Conservation (phyloP, 30 jellyfish, hydroid and myxozoan genomes). For the Pseudorhiza aurosa region DNA sequence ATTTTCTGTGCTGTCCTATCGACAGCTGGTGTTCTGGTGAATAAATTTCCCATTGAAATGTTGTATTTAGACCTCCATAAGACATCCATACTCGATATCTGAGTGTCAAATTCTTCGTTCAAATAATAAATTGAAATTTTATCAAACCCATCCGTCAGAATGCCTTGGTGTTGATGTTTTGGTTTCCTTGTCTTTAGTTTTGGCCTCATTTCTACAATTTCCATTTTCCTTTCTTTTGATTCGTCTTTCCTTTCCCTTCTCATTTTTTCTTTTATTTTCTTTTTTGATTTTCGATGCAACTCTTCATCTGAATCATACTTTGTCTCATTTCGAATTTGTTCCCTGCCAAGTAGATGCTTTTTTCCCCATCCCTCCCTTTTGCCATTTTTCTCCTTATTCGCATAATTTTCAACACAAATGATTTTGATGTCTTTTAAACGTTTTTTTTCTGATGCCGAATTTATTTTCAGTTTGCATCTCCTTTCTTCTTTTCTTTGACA, state of each 20-base stretch:
- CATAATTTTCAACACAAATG: neutral
- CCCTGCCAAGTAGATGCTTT: neutral
- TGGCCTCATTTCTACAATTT: neutral
- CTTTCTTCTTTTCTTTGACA: neutral
- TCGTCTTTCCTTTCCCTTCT: conserved; percentile 15
- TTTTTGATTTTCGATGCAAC: conserved; percentile 7
- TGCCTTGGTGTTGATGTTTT: neutral
- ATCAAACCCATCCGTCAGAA: neutral
- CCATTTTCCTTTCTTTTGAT: neutral
- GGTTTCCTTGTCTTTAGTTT: neutral
- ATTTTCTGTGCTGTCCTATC: neutral
- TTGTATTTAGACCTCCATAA: neutral
- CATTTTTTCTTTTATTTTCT: conserved; percentile 5
- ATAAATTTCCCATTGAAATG: neutral
- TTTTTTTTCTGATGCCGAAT: neutral
- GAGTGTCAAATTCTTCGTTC: conserved; percentile 1
- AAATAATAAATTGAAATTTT: conserved; percentile 45
- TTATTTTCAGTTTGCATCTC: neutral
- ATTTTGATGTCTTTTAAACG: neutral
- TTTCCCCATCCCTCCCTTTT: conserved; percentile 1
- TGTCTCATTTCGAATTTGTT: neutral
- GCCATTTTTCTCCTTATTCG: neutral
- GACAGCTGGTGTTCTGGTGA: neutral
- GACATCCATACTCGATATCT: neutral
- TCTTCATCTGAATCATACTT: conserved; percentile 39